phyloP scores from a whole-genome alignment of 2,113 vertebrate species.

The Oreotrochilus melanogaster region DNA sequence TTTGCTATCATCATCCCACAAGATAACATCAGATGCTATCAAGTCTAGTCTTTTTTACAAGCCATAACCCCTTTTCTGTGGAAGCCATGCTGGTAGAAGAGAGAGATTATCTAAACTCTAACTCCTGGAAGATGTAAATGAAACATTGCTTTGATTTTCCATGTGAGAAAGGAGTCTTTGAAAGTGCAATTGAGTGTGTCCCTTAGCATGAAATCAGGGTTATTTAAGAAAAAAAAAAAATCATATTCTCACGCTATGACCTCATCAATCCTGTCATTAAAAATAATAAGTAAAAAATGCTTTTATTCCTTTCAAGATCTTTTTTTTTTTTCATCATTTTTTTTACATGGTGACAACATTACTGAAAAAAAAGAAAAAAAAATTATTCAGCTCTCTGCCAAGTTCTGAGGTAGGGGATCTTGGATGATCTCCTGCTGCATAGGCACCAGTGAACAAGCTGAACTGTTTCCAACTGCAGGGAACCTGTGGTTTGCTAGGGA shows the following conservation, averaged over 20 bases:
- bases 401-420: background rate
- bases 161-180: background rate
- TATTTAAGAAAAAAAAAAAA: background rate
- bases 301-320: background rate
- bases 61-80: no score
- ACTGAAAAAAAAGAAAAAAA: background rate
- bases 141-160: background rate
- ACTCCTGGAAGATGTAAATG: background rate
- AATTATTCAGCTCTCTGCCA: background rate
- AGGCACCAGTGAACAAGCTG: background rate
- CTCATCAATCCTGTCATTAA: background rate
- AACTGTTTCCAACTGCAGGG: background rate
- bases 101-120: background rate
- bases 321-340: background rate
- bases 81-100: background rate
- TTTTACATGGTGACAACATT: background rate
- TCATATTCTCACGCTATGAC: rapidly evolving
- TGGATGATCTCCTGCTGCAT: background rate
- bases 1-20: no score
- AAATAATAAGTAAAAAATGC: background rate
- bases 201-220: background rate
- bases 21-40: no score
- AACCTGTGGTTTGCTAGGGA: background rate
- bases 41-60: no score
- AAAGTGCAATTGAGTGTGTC: background rate